Evolutionary conservation across 2,113 vertebrate genomes (phyloP).

Genomic region (Meriones unguiculatus): DNA sequence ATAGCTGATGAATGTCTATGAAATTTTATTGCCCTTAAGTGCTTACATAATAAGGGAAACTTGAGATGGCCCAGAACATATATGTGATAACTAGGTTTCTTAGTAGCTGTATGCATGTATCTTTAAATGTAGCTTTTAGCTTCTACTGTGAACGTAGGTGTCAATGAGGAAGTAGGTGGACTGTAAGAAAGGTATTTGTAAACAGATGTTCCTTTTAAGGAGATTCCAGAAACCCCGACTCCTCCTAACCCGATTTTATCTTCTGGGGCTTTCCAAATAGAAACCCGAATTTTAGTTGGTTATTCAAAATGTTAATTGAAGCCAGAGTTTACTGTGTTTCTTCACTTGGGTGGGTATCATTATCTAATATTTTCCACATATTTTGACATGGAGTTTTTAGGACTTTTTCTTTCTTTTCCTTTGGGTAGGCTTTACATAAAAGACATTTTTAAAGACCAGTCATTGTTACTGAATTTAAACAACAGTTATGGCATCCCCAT

Average conservation of each 20-base stretch:
- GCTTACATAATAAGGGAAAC: conserved; percentile 85
- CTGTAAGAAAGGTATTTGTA: conserved; percentile 70
- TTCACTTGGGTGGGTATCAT: conserved; percentile 77
- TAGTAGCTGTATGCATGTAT: conserved; percentile 68
- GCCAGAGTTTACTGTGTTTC: conserved; percentile 80
- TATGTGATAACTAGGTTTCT: conserved; percentile 73
- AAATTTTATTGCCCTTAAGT: conserved; percentile 82
- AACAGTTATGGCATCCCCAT: not conserved
- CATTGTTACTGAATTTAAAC: conserved; percentile 51
- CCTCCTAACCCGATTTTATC: conserved; percentile 83
- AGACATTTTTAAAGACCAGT: conserved; percentile 36
- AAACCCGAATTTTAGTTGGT: conserved; percentile 82
- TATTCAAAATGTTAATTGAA: conserved; percentile 84
- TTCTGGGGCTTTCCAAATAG: conserved; percentile 80
- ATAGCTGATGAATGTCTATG: conserved; percentile 69
- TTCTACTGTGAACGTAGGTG: conserved; percentile 77
- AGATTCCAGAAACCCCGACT: conserved; percentile 84
- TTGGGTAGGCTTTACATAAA: conserved; percentile 71
- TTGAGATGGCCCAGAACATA: conserved; percentile 72
- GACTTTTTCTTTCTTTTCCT: conserved; percentile 75
- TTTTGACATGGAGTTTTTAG: conserved; percentile 79
- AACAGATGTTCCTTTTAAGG: conserved; percentile 85
- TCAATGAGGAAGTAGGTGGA: conserved; percentile 78
- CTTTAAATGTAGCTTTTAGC: conserved; percentile 72
- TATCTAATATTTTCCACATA: conserved; percentile 87